Base-by-base conservation (phyloP, 2,113 vertebrate species). In the Corythoichthys haematopterus region DNA sequence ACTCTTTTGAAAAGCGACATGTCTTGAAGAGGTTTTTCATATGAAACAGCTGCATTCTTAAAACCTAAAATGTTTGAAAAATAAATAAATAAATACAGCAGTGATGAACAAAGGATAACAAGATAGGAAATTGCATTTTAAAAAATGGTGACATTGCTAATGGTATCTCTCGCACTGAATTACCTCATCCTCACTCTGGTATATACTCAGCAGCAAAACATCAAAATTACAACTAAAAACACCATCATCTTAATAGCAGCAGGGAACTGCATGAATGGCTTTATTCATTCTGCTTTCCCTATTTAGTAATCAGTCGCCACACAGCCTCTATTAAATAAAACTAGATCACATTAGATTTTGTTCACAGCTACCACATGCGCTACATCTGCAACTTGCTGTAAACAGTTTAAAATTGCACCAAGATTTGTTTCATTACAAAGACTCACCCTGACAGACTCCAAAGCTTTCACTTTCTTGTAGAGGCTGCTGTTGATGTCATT, bases 1-100 rank as follows among this genome's bases (percentile, higher is more conserved):
- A 98, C 97, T 93, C 91, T 91, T 94, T 94, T 70, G 96, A 93
- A 50, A 99, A 83, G 7, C 97, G 94, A 73, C 97, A 99, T 0
- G 94, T 98, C 90, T 94, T 98, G 76, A 99, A 94, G 87, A 99
- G 94, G 80, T 96, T 98, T 90, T 98, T 99, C 94, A 99, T 96
- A 86, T 97, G 96, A 79, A 92, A 96, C 55, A 99, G 90, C 81
- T 96, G 94, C 76, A 95, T 83, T 69, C 97, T 92, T 45, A 99
- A 79, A 69, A 97, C 90, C 97, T 99, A 75, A 52, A 87, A 2
- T 15, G 6, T 37, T 58, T 57, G 0, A 38, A 40, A 60, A n/a
- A n/a, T 16, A n/a, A 5, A n/a, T 16, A n/a, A 5, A 4, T 6
- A 51, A n/a, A 53, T 12, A 28, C 7, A 20, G 7, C n/a, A 53